Percentiles rank a stretch among this genome's conserved stretches.
These are phyloP conservation scores for Druon quercuslanigerum DNA, from an alignment of 1,140 invertebrate genomes.

Conservation along the genomic window DNA sequence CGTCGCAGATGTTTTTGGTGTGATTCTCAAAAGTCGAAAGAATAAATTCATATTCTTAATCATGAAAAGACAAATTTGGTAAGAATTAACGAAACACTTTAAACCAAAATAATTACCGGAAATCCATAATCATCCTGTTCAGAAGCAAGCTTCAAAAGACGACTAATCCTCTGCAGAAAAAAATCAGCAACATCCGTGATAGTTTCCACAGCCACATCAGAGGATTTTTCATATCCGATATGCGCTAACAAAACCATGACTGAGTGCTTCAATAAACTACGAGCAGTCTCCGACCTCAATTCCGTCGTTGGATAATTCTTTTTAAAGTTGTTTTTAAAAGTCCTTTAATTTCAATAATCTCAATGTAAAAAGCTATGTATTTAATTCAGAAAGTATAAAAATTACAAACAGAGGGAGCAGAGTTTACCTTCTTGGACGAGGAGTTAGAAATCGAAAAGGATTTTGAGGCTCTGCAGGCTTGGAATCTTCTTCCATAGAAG, in stretches of 20 bases:
- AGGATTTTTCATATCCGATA: slow-evolving; percentile 73
- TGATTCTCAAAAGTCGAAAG: too few relatives aligned
- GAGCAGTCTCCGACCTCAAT: slow-evolving; percentile 62
- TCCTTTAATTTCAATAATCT: slow-evolving; percentile 25
- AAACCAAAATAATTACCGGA: slow-evolving; percentile 69
- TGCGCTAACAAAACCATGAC: slow-evolving; percentile 71
- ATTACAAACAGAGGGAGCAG: slow-evolving; percentile 24
- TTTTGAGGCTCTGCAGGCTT: slow-evolving; percentile 48
- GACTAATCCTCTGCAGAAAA: slow-evolving; percentile 75
- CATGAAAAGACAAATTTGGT: too few relatives aligned
- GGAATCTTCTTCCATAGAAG: slow-evolving; percentile 56
- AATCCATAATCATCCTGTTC: slow-evolving; percentile 76
- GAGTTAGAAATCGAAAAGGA: slow-evolving; percentile 55
- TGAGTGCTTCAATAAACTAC: slow-evolving; percentile 67
- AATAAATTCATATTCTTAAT: too few relatives aligned
- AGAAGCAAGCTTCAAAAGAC: slow-evolving; percentile 74
- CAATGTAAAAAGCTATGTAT: not conserved
- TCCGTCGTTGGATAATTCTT: slow-evolving; percentile 52
- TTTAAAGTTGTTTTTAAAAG: slow-evolving; percentile 51
- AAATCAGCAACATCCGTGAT: slow-evolving; percentile 77
- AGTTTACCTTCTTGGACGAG: slow-evolving; percentile 56
- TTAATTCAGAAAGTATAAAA: slow-evolving; percentile 35
- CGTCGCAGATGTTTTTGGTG: too few relatives aligned
- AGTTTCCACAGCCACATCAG: slow-evolving; percentile 76
- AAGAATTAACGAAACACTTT: not conserved